Evolutionary conservation across 2,888 invertebrate species (phyloP).

Genomic region (Adelphocoris suturalis): DNA sequence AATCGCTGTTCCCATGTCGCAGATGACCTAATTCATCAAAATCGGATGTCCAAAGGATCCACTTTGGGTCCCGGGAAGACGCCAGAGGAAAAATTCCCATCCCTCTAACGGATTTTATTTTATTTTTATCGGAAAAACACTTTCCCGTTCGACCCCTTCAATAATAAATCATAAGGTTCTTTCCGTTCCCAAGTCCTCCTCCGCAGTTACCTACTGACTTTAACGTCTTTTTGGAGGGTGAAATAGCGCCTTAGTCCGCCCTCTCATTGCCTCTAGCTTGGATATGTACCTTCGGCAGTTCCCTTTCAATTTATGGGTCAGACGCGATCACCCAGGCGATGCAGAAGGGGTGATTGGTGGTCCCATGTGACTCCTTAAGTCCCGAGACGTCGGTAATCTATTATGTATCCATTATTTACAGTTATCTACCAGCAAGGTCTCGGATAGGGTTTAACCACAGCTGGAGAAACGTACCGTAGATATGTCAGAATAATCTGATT

Average conservation of each 20-base stretch:
- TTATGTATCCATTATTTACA: background rate
- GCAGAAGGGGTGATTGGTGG: background rate
- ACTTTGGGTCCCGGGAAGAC: no score
- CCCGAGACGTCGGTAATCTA: background rate
- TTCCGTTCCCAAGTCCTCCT: background rate
- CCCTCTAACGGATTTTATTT: background rate
- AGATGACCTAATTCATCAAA: no score
- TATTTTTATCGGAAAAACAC: constrained; percentile 10
- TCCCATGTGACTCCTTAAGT: background rate
- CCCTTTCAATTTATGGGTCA: background rate
- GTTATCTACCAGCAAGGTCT: background rate
- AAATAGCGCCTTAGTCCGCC: background rate
- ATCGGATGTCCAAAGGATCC: no score
- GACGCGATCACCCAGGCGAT: constrained; percentile 7
- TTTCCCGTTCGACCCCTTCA: background rate
- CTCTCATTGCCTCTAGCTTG: no score
- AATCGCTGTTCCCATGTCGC: no score
- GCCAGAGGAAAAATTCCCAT: no score
- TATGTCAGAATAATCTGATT: background rate
- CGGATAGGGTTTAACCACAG: background rate
- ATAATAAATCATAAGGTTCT: constrained; percentile 29
- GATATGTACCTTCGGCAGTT: background rate
- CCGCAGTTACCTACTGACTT: background rate
- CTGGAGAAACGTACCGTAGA: background rate
- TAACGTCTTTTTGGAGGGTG: background rate